Evolutionary conservation across 2,888 invertebrate genomes (phyloP).

Genomic region (Ryuthela nishihirai): DNA sequence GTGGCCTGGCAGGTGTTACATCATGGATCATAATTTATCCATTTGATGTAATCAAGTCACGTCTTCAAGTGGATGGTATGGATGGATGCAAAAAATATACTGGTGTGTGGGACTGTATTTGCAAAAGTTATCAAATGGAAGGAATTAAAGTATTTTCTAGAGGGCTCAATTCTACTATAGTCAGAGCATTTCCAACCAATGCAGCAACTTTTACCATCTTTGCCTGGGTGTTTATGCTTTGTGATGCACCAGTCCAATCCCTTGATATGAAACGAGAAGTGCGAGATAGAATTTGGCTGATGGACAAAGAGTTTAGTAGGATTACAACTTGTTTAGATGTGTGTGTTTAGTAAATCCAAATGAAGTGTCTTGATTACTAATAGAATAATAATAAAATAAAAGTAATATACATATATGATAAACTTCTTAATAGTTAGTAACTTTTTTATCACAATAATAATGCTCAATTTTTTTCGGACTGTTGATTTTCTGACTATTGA

Average conservation of each 20-base stretch:
- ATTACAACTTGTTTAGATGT: too few relatives aligned
- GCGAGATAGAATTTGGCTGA: too few relatives aligned
- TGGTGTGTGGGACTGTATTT: slow-evolving; percentile 69
- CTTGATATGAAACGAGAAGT: too few relatives aligned
- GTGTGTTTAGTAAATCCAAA: too few relatives aligned
- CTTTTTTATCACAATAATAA: too few relatives aligned
- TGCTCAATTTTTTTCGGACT: too few relatives aligned
- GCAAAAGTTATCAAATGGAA: slow-evolving; percentile 64
- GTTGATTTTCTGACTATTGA: too few relatives aligned
- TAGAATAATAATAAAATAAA: too few relatives aligned
- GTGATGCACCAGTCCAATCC: slow-evolving; percentile 4
- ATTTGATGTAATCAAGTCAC: slow-evolving; percentile 82
- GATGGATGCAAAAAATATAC: slow-evolving; percentile 57
- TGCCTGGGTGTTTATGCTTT: slow-evolving; percentile 56
- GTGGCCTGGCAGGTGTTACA: slow-evolving; percentile 76
- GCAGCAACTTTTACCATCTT: slow-evolving; percentile 88
- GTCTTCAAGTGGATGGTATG: slow-evolving; percentile 62
- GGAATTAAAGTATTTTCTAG: slow-evolving; percentile 69
- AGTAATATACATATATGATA: too few relatives aligned
- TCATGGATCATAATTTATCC: slow-evolving; percentile 88
- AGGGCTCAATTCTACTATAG: slow-evolving; percentile 71
- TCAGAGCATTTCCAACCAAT: slow-evolving; percentile 88
- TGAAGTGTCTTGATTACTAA: too few relatives aligned
- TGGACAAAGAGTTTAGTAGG: too few relatives aligned
- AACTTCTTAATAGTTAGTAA: too few relatives aligned